These are phyloP conservation scores for Gambelia wislizenii DNA, from an alignment of 2,797 vertebrate species.

Conservation along the genomic window DNA sequence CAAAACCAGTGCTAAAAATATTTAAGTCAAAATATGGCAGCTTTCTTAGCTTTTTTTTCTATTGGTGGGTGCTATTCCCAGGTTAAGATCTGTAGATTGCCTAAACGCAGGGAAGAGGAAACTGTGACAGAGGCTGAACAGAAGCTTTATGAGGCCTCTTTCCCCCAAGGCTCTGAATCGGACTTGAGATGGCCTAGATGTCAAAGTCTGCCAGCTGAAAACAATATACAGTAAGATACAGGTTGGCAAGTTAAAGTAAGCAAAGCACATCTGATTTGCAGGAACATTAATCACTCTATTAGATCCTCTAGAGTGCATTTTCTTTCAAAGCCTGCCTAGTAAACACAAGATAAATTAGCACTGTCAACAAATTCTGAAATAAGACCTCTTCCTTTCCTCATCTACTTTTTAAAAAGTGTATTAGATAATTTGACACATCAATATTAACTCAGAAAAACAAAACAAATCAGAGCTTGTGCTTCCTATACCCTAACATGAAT, in stretches of 20 bases:
- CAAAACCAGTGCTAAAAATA: neutral
- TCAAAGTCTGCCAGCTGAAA: constrained; percentile 18
- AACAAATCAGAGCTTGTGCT: constrained; percentile 20
- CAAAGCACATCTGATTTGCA: constrained; percentile 24
- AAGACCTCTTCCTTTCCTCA: constrained; percentile 31
- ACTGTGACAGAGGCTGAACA: neutral
- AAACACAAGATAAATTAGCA: constrained; percentile 46
- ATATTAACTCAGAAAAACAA: neutral
- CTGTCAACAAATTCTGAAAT: constrained; percentile 45
- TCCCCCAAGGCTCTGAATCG: neutral
- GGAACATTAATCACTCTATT: constrained; percentile 43
- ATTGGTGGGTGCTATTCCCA: neutral
- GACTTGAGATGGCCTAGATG: constrained; percentile 5
- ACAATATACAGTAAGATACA: constrained; percentile 39
- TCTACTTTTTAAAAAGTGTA: constrained; percentile 13
- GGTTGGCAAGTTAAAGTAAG: constrained; percentile 38
- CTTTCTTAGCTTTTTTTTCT: neutral
- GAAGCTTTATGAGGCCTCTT: neutral
- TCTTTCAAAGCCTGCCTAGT: constrained; percentile 30
- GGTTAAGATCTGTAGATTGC: neutral
- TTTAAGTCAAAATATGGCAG: neutral
- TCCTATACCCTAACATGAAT: neutral
- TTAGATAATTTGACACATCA: constrained; percentile 15
- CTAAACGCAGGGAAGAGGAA: neutral
- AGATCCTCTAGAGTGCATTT: constrained; percentile 3